These are phyloP conservation scores for Ormyrus thymus DNA, from an alignment of 2,888 invertebrate species.

Conservation along the genomic window DNA sequence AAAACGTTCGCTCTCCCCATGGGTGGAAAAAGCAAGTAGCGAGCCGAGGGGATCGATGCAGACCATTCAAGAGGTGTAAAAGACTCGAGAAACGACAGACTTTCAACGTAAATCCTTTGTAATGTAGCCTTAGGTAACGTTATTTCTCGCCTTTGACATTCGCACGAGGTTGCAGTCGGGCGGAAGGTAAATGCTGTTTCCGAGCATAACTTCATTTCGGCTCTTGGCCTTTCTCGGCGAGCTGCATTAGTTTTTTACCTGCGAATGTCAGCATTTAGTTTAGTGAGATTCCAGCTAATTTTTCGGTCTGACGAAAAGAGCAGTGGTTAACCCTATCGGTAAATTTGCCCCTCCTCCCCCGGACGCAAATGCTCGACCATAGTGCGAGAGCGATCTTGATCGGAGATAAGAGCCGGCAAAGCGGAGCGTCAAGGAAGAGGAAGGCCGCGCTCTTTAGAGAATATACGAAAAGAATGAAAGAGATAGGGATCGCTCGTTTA, in stretches of 20 bases:
- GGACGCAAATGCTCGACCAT: conserved; percentile 9
- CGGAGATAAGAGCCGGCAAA: conserved; percentile 9
- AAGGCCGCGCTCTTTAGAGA: neutral
- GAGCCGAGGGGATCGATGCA: conserved; percentile 22
- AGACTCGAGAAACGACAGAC: conserved; percentile 8
- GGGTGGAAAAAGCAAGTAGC: conserved; percentile 9
- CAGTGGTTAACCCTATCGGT: conserved; percentile 10
- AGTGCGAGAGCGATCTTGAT: conserved; percentile 22
- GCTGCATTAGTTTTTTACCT: no score
- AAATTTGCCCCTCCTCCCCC: neutral
- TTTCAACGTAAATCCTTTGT: neutral
- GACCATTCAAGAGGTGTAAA: conserved; percentile 24
- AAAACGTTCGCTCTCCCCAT: no score
- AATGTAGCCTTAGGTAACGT: neutral
- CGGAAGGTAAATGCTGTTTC: no score
- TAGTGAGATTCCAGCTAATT: neutral
- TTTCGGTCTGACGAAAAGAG: neutral
- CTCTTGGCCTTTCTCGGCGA: no score
- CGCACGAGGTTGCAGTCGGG: no score
- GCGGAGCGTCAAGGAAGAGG: neutral
- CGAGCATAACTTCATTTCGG: no score
- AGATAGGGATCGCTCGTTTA: conserved; percentile 61
- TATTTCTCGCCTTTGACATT: neutral
- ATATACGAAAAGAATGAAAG: conserved; percentile 39
- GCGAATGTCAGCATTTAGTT: no score